Evolutionary conservation across 2,113 vertebrate genomes (phyloP).

Genomic region (Rhinoptilus africanus): DNA sequence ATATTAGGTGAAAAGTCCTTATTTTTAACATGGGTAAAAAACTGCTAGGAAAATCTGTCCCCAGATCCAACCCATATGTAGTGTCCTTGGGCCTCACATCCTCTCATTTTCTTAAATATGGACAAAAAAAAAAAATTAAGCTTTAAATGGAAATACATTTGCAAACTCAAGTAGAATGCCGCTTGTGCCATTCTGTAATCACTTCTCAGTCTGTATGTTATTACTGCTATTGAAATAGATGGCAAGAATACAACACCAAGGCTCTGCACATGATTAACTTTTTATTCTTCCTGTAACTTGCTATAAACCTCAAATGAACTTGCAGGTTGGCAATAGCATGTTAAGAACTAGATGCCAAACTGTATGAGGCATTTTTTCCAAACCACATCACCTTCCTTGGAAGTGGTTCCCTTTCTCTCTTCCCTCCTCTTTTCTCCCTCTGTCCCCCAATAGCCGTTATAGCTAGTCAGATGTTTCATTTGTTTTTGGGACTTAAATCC

Average conservation of each 20-base stretch:
- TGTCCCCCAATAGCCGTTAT: neutral
- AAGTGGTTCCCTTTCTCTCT: neutral
- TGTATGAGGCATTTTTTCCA: slow-evolving; percentile 36
- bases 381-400: neutral
- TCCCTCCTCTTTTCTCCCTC: neutral
- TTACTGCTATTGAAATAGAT: slow-evolving; percentile 44
- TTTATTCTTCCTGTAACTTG: slow-evolving; percentile 62
- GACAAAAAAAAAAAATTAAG: neutral
- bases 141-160: slow-evolving; percentile 23
- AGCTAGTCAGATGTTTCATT: neutral
- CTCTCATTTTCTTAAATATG: neutral
- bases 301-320: slow-evolving; percentile 61
- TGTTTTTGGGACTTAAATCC: neutral
- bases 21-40: neutral
- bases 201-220: neutral
- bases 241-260: slow-evolving; percentile 19
- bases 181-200: neutral
- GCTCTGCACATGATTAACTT: slow-evolving; percentile 36
- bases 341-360: neutral
- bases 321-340: neutral
- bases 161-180: neutral
- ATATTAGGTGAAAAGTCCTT: neutral
- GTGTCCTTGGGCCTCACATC: neutral
- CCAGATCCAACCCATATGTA: neutral
- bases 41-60: neutral